Evolutionary conservation across 2,797 vertebrate species (phyloP).

Genomic region (Gymnopithys bicolor): DNA sequence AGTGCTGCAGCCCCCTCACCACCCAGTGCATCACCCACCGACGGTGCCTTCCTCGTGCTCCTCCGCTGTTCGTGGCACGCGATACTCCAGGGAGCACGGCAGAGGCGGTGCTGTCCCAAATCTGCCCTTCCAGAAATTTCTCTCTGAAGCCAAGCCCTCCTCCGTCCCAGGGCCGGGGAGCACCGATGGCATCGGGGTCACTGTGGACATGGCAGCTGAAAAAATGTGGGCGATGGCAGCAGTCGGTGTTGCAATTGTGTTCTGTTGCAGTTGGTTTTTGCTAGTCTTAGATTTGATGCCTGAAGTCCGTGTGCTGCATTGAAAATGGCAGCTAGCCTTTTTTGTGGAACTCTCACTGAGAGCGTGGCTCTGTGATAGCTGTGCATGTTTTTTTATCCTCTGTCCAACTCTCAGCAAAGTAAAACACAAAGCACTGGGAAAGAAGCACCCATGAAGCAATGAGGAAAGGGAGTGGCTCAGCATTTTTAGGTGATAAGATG

Average conservation of each 20-base stretch:
- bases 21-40: slow-evolving; percentile 65
- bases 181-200: background rate
- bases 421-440: background rate
- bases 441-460: background rate
- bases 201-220: background rate
- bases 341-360: background rate
- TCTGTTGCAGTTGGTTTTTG: background rate
- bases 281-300: background rate
- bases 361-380: rapidly evolving
- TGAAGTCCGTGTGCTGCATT: background rate
- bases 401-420: background rate
- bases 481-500: background rate
- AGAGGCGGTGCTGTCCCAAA: slow-evolving; percentile 29
- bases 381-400: background rate
- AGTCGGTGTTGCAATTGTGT: background rate
- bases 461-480: background rate
- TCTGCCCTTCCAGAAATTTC: slow-evolving; percentile 60
- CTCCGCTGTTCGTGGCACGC: slow-evolving; percentile 80
- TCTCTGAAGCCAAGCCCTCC: background rate
- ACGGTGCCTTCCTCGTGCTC: slow-evolving; percentile 65
- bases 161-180: background rate
- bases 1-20: slow-evolving; percentile 73
- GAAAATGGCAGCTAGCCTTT: background rate
- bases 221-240: background rate
- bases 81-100: slow-evolving; percentile 62